Base-by-base conservation (phyloP, 2,888 invertebrate species). In the Tipula unca region DNA sequence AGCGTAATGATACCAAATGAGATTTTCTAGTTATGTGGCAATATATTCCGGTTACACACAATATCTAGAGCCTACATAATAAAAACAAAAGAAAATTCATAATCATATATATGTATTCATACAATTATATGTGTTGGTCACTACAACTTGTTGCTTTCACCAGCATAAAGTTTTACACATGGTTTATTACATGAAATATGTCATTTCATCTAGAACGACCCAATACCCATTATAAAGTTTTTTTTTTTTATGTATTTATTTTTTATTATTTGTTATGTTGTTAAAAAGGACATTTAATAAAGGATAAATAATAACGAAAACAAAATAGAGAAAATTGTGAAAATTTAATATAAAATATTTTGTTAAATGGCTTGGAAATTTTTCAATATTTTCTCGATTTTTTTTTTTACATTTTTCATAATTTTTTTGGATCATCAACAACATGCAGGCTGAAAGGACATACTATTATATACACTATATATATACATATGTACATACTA, bases 361-460 rank as follows among this genome's bases (percentile, higher is more conserved):
- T 69, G 69, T 25, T 69, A 69, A 69, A 69, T 69, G 69, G 69
- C 69, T 69, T 69, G 69, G 69, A 69, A 69, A 69, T 69, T 69
- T 69, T 69, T 69, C 69, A 69, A 69, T 69, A 69, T 69, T 69
- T 69, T 25, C 13, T 69, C 69, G 69, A 25, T 10, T 69, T 69
- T 69, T 69, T 25, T 20, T 69, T 69, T 20, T 48, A 17, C 3
- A 0, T 32, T 17, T 48, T 48, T 48, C 6, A 17, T 69, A 69
- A 69, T 69, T 69, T 69, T 35, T 69, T 69, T 69, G 69, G 69
- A 69, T 69, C 69, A 69, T 69, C 69, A 25, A 69, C 69, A 69
- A 69, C 69, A 69, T 69, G 69, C 69, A 69, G 69, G 69, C 25
- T 69, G 20, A 69, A 69, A 69, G 69, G 69, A 69, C 25, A 69